Evolutionary conservation across 1,140 invertebrate species (phyloP), one percentile per base, ranked within the genome.

Genomic region (Bombus terrestris): DNA sequence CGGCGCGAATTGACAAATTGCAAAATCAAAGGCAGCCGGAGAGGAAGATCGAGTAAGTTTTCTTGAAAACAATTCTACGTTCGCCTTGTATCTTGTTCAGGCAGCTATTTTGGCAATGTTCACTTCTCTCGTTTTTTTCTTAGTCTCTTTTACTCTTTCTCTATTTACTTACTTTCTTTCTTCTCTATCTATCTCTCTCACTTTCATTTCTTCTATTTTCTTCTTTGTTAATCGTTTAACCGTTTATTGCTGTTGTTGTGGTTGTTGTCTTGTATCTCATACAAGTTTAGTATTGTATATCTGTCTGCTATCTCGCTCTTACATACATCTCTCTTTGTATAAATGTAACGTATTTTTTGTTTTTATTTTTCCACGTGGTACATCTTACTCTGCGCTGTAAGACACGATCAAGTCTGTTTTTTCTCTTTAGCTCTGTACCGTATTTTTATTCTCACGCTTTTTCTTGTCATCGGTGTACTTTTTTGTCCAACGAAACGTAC

Each of bases 11-110:
- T 91, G 86, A 93, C 93, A 92, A 93, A 93, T 93, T 91, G 91
- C 92, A 92, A 93, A 92, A 90, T 86, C 76, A 94, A 94, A 95
- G 95, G 95, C 94, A 95, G 91, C 94, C 94, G 92, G 95, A 95
- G 92, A 95, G 95, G 93, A 95, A 95, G 92, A 93, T 93, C 93
- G 95, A 95, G 95, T 95, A 95, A 95, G 95, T 95, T 62, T 92
- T 86, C 84, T 71, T 74, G n/a, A 86, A n/a, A 88, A 75, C 72
- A 74, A 74, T 74, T 74, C 59, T 76, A 77, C 75, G 18, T 68
- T 82, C 71, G 71, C 71, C 59, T 74, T 43, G 62, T 62, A 53
- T 57, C 47, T 75, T 73, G 22, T 72, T 47, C 69, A 71, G 78
- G 75, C 82, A 84, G 83, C 83, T 79, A 47, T 69, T 35, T 82